phyloP scores from a whole-genome alignment of 2,113 vertebrate species.

The Megaptera novaeangliae region DNA sequence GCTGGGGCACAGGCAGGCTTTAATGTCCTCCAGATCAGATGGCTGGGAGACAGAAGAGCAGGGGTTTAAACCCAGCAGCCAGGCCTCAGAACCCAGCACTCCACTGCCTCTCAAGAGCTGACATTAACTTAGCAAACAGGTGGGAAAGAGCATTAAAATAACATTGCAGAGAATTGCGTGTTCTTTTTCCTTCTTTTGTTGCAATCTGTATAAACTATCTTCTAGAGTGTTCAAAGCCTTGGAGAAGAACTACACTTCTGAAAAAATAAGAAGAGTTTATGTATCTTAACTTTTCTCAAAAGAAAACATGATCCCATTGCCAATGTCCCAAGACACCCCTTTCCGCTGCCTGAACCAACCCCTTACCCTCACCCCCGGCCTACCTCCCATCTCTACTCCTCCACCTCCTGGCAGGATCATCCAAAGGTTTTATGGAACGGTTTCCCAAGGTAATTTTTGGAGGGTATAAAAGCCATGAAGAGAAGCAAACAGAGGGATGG shows the following conservation, averaged over 20 bases:
- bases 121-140: neutral
- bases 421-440: neutral
- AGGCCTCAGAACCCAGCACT: neutral
- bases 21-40: neutral
- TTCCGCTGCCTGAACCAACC: too few species aligned
- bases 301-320: neutral
- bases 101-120: neutral
- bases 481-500: neutral
- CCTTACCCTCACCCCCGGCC: fast-evolving
- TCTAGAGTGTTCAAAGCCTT: neutral
- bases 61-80: neutral
- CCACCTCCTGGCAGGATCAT: neutral
- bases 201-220: neutral
- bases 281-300: neutral
- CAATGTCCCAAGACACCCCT: neutral
- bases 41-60: neutral
- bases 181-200: neutral
- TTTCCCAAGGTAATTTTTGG: neutral
- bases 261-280: neutral
- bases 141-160: neutral
- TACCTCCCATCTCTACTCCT: fast-evolving
- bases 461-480: neutral
- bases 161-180: neutral
- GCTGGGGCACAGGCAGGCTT: neutral
- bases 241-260: neutral